Evolutionary conservation across 2,888 invertebrate species (phyloP).

Genomic region (Drosophila leonis): DNA sequence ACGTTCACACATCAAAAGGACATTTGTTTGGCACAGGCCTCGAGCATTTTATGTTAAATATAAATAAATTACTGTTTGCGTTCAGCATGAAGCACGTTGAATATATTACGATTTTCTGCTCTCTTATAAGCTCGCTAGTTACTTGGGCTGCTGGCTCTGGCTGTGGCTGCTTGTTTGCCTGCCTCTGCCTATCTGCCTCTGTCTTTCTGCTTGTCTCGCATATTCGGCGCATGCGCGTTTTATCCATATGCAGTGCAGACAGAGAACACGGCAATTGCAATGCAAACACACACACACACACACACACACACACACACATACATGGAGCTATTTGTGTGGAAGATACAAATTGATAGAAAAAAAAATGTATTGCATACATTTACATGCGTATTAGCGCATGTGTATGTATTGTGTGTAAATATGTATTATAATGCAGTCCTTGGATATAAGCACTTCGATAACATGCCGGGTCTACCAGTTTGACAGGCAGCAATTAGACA

Average conservation of each 20-base stretch:
- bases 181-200: slow-evolving; percentile 17
- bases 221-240: slow-evolving; percentile 45
- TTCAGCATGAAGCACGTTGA: slow-evolving; percentile 58
- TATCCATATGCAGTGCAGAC: slow-evolving; percentile 22
- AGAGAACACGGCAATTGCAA: slow-evolving; percentile 41
- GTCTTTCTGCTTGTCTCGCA: slow-evolving; percentile 12
- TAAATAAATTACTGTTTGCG: slow-evolving; percentile 60
- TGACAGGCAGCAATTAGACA: not conserved
- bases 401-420: not conserved
- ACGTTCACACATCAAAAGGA: slow-evolving; percentile 63
- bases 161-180: slow-evolving; percentile 30
- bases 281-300: slow-evolving; percentile 2
- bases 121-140: slow-evolving; percentile 58
- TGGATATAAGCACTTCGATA: slow-evolving; percentile 25
- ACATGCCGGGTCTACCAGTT: slow-evolving; percentile 18
- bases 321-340: slow-evolving; percentile 1
- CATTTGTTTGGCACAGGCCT: slow-evolving; percentile 70
- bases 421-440: slow-evolving; percentile 19
- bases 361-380: slow-evolving; percentile 6
- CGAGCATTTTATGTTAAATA: slow-evolving; percentile 59
- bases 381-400: not conserved
- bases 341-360: slow-evolving; percentile 7
- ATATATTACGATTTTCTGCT: slow-evolving; percentile 67
- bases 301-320: slow-evolving; percentile 3
- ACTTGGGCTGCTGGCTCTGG: slow-evolving; percentile 57